A percentile compares a stretch with the other conserved stretches of the same genome.
Conservation (phyloP, 2,113 vertebrate genomes). For the Zootoca vivipara region DNA sequence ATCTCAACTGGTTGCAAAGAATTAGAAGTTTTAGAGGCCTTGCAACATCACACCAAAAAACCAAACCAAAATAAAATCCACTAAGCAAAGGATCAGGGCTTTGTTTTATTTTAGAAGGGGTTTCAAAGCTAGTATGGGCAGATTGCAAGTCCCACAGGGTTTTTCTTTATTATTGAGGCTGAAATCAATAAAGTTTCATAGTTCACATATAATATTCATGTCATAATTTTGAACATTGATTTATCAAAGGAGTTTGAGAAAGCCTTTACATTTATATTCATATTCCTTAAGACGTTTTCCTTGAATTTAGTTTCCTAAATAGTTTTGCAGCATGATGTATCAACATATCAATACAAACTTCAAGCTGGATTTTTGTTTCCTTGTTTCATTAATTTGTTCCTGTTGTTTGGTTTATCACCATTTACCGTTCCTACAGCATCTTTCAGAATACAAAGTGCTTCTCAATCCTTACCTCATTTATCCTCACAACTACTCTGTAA, state of each 20-base stretch:
- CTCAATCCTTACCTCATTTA: background rate
- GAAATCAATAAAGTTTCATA: conserved; percentile 8
- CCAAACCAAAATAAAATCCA: background rate
- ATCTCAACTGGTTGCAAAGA: background rate
- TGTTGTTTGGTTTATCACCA: background rate
- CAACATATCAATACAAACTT: background rate
- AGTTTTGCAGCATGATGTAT: background rate
- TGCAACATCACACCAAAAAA: background rate
- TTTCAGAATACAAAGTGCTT: background rate
- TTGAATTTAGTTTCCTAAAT: background rate
- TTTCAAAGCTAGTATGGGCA: conserved; percentile 5
- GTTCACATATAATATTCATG: conserved; percentile 26
- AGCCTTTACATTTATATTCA: background rate
- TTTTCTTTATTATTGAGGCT: background rate
- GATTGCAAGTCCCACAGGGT: background rate
- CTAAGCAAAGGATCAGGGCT: background rate
- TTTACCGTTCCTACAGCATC: background rate
- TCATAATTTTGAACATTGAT: conserved; percentile 13
- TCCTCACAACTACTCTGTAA: background rate
- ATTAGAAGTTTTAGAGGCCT: background rate
- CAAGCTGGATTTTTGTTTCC: background rate
- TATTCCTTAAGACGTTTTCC: background rate
- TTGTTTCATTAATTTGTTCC: background rate
- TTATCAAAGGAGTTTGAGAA: conserved; percentile 15
- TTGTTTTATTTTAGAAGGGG: too few species aligned